These are phyloP conservation scores for Canis aureus DNA, from an alignment of 2,113 vertebrate species.

Conservation along the genomic window DNA sequence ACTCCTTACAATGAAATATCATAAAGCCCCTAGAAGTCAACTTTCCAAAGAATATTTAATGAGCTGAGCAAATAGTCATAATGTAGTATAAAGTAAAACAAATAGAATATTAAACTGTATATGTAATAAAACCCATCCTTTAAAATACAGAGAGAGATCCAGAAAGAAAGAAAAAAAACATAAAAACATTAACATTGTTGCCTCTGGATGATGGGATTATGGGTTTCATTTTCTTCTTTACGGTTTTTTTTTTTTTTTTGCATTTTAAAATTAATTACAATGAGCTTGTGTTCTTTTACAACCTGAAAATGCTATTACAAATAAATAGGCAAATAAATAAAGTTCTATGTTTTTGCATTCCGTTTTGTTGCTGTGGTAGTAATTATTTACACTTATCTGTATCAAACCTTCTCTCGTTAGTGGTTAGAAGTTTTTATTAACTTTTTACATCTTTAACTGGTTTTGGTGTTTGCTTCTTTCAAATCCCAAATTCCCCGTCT, in stretches of 20 bases:
- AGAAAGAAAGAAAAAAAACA: constrained; percentile 5
- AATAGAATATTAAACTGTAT: constrained; percentile 8
- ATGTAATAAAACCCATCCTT: not conserved
- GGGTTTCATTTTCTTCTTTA: not conserved
- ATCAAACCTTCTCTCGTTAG: not conserved
- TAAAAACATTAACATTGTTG: not conserved
- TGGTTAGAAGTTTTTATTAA: not conserved
- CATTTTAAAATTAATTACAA: constrained; percentile 54
- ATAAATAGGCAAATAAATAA: constrained; percentile 54
- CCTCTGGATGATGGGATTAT: not conserved
- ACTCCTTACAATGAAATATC: not conserved
- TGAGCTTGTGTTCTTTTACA: constrained; percentile 38
- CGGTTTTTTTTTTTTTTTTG: not conserved
- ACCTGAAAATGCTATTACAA: constrained; percentile 52
- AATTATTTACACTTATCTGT: not conserved
- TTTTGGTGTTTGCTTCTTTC: not conserved
- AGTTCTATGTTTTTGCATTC: constrained; percentile 2
- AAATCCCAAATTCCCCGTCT: not conserved
- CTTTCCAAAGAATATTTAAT: constrained; percentile 38
- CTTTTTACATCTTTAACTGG: not conserved
- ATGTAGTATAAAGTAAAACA: not conserved
- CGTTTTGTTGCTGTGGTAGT: not conserved
- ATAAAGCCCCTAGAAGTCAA: not conserved
- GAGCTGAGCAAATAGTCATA: constrained; percentile 1
- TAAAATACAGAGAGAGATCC: not conserved